Conservation (phyloP, 2,113 vertebrate species). For the Rana temporaria region DNA sequence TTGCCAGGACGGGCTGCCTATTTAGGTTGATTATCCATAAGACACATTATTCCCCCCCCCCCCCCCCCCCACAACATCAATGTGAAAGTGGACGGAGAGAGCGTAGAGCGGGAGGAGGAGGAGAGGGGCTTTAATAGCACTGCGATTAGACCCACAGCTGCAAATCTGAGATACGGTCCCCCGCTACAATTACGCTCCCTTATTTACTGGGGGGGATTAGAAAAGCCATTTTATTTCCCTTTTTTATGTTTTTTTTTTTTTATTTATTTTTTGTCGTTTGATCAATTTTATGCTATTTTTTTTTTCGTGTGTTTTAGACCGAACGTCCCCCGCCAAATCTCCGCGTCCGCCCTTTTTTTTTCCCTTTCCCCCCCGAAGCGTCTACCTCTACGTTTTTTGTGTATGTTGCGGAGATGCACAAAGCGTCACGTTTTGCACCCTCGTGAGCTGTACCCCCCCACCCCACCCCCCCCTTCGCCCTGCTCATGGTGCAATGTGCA, state of each 20-base stretch:
- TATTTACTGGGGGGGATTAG: slow-evolving; percentile 8
- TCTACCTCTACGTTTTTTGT: slow-evolving; percentile 13
- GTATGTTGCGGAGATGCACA: slow-evolving; percentile 24
- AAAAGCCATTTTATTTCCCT: slow-evolving; percentile 11
- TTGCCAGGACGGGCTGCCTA: slow-evolving; percentile 51
- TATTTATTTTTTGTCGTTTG: too few species aligned
- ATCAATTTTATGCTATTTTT: background rate
- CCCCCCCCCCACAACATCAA: background rate
- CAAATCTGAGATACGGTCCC: slow-evolving; percentile 52
- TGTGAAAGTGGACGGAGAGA: slow-evolving; percentile 48
- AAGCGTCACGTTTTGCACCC: slow-evolving; percentile 3
- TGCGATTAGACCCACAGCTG: slow-evolving; percentile 56
- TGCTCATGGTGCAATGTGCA: slow-evolving; percentile 47
- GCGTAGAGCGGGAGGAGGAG: slow-evolving; percentile 16
- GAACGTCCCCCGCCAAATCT: background rate
- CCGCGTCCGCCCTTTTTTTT: background rate
- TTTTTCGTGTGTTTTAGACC: background rate
- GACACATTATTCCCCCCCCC: slow-evolving; percentile 48
- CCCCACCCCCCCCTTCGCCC: slow-evolving; percentile 2
- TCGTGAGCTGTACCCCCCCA: slow-evolving; percentile 22
- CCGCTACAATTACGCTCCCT: slow-evolving; percentile 42
- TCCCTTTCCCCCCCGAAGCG: background rate
- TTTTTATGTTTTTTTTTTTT: background rate
- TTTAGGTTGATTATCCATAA: slow-evolving; percentile 55
- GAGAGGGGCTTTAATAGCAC: slow-evolving; percentile 53